A percentile compares a stretch with the other conserved stretches of the same genome.
These are phyloP conservation scores for Phaethornis superciliosus DNA, from an alignment of 2,113 vertebrate species.

Conservation along the genomic window DNA sequence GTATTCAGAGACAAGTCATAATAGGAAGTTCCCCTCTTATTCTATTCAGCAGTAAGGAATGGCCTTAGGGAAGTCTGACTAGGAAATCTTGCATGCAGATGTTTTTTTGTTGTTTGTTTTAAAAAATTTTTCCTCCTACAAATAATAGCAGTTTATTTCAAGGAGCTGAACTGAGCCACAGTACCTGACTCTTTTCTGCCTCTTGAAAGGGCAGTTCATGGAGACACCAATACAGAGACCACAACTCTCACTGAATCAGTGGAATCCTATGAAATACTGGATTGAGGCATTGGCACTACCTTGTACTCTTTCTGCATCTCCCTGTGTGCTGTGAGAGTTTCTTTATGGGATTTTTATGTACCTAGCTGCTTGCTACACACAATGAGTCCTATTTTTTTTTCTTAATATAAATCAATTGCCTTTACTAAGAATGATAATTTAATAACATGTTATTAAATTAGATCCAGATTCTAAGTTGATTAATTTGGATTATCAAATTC, in stretches of 20 bases:
- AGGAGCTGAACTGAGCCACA: neutral
- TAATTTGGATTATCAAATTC: conserved; percentile 44
- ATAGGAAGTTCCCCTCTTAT: neutral
- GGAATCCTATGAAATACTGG: neutral
- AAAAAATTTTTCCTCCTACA: neutral
- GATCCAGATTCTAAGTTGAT: conserved; percentile 17
- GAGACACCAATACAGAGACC: neutral
- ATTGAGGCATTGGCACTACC: neutral
- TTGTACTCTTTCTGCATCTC: neutral
- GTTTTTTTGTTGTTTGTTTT: neutral
- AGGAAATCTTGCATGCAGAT: neutral
- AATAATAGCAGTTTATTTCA: neutral
- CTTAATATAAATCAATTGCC: conserved; percentile 8
- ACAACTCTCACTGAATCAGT: neutral
- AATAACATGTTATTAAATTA: neutral
- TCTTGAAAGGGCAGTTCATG: neutral
- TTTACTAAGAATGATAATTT: conserved; percentile 32
- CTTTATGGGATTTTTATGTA: neutral
- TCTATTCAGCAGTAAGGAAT: neutral
- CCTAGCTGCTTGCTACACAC: neutral
- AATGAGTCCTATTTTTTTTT: neutral
- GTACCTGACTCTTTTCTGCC: neutral
- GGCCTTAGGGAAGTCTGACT: neutral
- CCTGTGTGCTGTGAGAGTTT: neutral
- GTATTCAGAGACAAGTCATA: neutral